phyloP scores from a whole-genome alignment of 1,140 invertebrate species.

The Alviniconcha marisindica region DNA sequence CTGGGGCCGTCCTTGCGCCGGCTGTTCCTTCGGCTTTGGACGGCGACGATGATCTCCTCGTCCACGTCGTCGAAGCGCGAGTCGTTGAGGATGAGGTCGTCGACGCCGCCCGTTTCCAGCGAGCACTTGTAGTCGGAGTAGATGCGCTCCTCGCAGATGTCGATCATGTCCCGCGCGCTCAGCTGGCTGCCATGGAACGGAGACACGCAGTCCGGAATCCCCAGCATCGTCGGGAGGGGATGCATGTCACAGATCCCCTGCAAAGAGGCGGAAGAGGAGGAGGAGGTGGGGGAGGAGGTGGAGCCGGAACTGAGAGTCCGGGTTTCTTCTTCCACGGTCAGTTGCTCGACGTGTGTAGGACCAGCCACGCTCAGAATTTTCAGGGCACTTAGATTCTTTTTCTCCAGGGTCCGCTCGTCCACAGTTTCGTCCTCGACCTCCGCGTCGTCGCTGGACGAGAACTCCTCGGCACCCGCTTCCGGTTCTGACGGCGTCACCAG shows the following conservation, averaged over 20 bases:
- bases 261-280: neutral
- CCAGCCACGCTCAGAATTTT: too few species aligned
- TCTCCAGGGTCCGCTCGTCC: neutral
- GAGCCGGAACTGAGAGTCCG: too few species aligned
- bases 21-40: slow-evolving; percentile 8
- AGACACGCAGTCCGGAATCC: neutral
- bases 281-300: neutral
- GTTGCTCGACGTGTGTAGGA: too few species aligned
- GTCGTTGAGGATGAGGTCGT: slow-evolving; percentile 7
- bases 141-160: slow-evolving; percentile 30
- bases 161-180: slow-evolving; percentile 10
- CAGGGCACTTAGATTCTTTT: too few species aligned
- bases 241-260: neutral
- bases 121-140: slow-evolving; percentile 10
- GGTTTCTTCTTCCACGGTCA: too few species aligned
- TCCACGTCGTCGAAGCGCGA: neutral
- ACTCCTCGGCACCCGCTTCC: too few species aligned
- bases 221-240: neutral
- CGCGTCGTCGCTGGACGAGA: too few species aligned
- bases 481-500: too few species aligned
- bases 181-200: neutral
- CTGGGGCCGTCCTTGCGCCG: neutral
- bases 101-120: slow-evolving; percentile 14
- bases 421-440: too few species aligned
- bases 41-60: neutral